These are phyloP conservation scores for Spongilla lacustris DNA, from an alignment of 37 sponge, comb jelly and placozoan genomes.

Conservation along the genomic window DNA sequence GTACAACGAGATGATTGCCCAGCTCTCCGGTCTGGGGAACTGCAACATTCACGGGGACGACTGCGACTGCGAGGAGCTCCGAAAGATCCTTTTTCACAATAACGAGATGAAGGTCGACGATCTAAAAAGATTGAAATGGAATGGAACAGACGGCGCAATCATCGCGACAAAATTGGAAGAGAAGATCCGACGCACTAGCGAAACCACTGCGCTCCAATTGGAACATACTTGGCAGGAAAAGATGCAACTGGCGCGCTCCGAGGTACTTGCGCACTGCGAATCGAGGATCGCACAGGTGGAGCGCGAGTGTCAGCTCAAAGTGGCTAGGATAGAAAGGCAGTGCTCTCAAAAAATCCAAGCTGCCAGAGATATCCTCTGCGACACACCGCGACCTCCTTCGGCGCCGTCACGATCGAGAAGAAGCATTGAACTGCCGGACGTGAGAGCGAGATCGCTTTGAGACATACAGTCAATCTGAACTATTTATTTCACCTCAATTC, in stretches of 20 bases:
- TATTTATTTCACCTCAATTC: background rate
- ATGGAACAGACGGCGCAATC: slow-evolving; percentile 34
- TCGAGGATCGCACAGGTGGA: slow-evolving; percentile 64
- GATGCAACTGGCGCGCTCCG: slow-evolving; percentile 48
- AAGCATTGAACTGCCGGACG: background rate
- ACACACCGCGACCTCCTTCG: background rate
- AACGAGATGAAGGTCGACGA: slow-evolving; percentile 43
- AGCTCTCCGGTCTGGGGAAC: slow-evolving; percentile 59
- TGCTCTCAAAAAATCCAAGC: slow-evolving; percentile 33
- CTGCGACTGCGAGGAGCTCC: slow-evolving; percentile 48
- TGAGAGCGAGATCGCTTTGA: background rate
- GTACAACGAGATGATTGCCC: slow-evolving; percentile 52
- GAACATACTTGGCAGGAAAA: slow-evolving; percentile 67
- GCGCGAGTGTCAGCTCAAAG: slow-evolving; percentile 33
- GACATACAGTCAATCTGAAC: too few relatives aligned
- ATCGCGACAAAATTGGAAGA: slow-evolving; percentile 59
- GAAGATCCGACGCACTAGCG: slow-evolving; percentile 57
- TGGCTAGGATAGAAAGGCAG: slow-evolving; percentile 44
- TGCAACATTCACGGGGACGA: slow-evolving; percentile 44
- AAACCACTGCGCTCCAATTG: slow-evolving; percentile 19
- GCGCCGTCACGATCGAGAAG: background rate
- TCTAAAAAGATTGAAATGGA: slow-evolving; percentile 38
- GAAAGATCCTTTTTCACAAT: slow-evolving; percentile 54
- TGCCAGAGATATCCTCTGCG: background rate
- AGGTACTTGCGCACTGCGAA: slow-evolving; percentile 61